Evolutionary conservation across 23 tunicate genomes (phyloP).

Genomic region (Pegea sp.): DNA sequence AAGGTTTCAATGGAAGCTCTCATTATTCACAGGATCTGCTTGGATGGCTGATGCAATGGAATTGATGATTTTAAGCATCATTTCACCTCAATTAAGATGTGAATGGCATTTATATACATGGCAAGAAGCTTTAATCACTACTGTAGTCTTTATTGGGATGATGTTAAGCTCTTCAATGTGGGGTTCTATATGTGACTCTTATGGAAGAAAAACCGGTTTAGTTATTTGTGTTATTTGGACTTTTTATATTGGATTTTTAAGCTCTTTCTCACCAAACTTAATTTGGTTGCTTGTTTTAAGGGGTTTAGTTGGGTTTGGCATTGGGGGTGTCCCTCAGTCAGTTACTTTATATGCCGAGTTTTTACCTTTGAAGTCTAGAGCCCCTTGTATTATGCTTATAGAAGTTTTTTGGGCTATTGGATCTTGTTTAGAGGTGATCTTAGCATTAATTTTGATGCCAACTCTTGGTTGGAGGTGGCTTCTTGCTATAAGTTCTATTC

Average conservation of each 20-base stretch:
- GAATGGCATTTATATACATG: conserved; percentile 77
- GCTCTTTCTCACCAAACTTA: conserved; percentile 82
- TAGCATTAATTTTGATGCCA: conserved; percentile 71
- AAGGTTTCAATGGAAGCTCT: conserved; percentile 80
- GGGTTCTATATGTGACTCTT: conserved; percentile 87
- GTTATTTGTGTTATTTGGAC: conserved; percentile 78
- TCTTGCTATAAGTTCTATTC: conserved; percentile 62
- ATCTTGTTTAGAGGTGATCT: conserved; percentile 68
- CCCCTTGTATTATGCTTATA: conserved; percentile 75
- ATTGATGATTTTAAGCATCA: conserved; percentile 82
- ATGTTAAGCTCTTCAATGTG: conserved; percentile 77
- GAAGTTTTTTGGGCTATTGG: conserved; percentile 99
- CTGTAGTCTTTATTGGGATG: conserved; percentile 95
- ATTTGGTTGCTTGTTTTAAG: conserved; percentile 72
- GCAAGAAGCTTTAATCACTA: conserved; percentile 90
- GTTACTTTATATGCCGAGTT: conserved; percentile 93
- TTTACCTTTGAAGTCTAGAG: conserved; percentile 79
- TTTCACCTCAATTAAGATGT: conserved; percentile 84
- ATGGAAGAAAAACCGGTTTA: conserved; percentile 76
- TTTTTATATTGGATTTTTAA: conserved; percentile 69
- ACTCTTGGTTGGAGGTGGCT: conserved; percentile 86
- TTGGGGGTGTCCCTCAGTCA: conserved; percentile 98
- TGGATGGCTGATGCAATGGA: conserved; percentile 99
- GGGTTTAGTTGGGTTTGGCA: conserved; percentile 89
- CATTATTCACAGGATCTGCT: conserved; percentile 83